These are phyloP conservation scores for Antrozous pallidus DNA, from an alignment of 2,797 vertebrate genomes.

Conservation along the genomic window DNA sequence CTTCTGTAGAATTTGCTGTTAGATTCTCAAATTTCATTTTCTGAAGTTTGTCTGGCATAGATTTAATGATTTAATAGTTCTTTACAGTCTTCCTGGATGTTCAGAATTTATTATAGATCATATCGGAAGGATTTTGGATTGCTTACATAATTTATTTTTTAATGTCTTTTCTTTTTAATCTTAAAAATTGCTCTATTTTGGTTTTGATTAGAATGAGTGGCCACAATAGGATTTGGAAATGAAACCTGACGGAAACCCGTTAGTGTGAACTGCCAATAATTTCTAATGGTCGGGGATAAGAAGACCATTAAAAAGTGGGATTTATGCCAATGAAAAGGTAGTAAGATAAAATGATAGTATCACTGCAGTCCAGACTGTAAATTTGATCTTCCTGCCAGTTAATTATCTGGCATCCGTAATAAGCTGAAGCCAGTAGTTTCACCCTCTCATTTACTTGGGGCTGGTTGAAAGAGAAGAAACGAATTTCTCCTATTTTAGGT, in stretches of 20 bases:
- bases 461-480: neutral
- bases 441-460: neutral
- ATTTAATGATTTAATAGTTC: conserved; percentile 6
- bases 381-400: conserved; percentile 52
- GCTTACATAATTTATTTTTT: conserved; percentile 60
- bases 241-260: conserved; percentile 75
- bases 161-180: conserved; percentile 52
- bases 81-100: conserved; percentile 18
- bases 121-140: conserved; percentile 49
- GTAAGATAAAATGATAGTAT: conserved; percentile 68
- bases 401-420: neutral
- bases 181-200: conserved; percentile 70
- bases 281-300: conserved; percentile 74
- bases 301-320: conserved; percentile 49
- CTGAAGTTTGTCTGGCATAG: neutral
- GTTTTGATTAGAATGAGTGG: conserved; percentile 76
- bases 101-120: conserved; percentile 44
- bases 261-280: conserved; percentile 79
- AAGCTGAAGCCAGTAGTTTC: neutral
- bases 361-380: conserved; percentile 56
- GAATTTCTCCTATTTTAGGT: neutral
- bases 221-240: conserved; percentile 79
- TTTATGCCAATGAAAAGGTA: conserved; percentile 72
- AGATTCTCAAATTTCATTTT: neutral
- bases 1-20: neutral